A percentile compares a stretch with the other conserved stretches of the same genome.
These are phyloP conservation scores for Athene cunicularia DNA, from an alignment of 2,113 vertebrate genomes.

Conservation along the genomic window DNA sequence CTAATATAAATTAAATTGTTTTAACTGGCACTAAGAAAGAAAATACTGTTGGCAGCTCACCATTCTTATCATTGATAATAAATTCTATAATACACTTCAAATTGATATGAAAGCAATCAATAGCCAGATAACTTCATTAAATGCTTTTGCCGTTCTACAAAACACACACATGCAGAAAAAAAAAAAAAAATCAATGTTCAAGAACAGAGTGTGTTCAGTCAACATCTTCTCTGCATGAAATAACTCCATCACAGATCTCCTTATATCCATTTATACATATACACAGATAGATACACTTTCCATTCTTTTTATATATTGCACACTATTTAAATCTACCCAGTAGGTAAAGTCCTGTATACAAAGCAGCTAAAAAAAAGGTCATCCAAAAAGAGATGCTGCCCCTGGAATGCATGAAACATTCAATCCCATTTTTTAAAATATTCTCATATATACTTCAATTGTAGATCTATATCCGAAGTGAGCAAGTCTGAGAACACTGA, in stretches of 20 bases:
- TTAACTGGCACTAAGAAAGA: not conserved
- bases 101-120: not conserved
- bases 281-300: not conserved
- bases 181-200: not conserved
- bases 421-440: not conserved
- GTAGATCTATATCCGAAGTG: not conserved
- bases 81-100: not conserved
- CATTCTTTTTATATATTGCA: not conserved
- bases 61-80: not conserved
- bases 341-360: not conserved
- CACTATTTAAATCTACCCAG: not conserved
- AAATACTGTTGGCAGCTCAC: not conserved
- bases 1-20: not conserved
- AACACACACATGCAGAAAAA: not conserved
- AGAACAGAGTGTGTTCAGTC: not conserved
- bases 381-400: not conserved
- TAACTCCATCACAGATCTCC: not conserved
- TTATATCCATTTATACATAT: not conserved
- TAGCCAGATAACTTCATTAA: not conserved
- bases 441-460: not conserved
- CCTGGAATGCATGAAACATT: not conserved
- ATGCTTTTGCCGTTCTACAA: not conserved
- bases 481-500: not conserved
- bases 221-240: not conserved
- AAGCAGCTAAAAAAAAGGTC: not conserved